Evolutionary conservation across 37 sponge, comb jelly and placozoan genomes (phyloP), one percentile per base, ranked within the genome.

Genomic region (Cliona cf. orientalis): DNA sequence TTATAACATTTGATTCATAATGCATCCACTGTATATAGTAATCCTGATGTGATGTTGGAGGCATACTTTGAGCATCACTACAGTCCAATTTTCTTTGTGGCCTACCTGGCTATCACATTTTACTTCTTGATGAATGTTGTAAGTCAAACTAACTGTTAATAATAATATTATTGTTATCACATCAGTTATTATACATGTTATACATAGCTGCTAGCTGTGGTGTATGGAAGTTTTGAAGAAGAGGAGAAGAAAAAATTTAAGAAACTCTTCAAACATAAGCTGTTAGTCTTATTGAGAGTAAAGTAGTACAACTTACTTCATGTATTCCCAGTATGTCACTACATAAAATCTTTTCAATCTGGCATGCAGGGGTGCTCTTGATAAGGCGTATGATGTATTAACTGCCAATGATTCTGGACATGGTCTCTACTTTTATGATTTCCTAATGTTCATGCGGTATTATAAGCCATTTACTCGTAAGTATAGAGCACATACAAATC

Each of bases 31-130:
- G 29, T 40, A 7, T 49, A 3, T 55, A 86, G 95, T 57, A 67
- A 79, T 75, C 96, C 96, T 53, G 89, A 91, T 90, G 87, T 93
- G 26, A 90, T 93, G 91, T 78, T 96, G 88, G 93, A 92, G 65
- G 80, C 89, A 3, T 96, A 90, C 65, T n/a, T 12, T 32, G 19
- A 71, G 5, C 12, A 58, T 35, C 31, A 11, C 17, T 58, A 46
- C 17, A 49, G 88, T 57, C 82, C 94, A 25, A 12, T 93, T 23
- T 96, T 93, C 80, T 96, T 93, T 68, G 78, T 96, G 2, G 33
- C 87, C 29, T 96, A 81, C 73, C 36, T 92, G 11, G 38, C 89
- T 31, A 79, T 93, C 38, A 74, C 75, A 11, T 68, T 93, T 40
- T 93, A 93, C 87, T 57, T 96, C 49, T 17, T 87, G 62, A 36